Evolutionary conservation across 92 coral and sea anemone species (phyloP), one percentile per base, ranked within the genome.

Genomic region (Chrysogorgia sp.): DNA sequence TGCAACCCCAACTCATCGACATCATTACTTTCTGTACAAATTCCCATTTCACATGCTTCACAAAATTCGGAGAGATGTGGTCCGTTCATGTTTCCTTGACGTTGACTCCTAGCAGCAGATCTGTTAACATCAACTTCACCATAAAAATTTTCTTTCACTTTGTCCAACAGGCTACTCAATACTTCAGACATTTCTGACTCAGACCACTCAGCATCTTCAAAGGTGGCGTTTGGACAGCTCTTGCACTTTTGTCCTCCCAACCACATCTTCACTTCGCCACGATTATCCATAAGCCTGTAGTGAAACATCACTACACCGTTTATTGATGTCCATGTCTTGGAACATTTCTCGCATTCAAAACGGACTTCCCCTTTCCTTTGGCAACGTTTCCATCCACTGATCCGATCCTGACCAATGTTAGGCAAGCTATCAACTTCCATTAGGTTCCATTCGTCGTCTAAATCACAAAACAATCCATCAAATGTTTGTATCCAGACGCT

Each of bases 201-300:
- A 28, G 10, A 29, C 66, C 66, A 59, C 37, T 28, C 35, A 10
- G 66, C 35, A 28, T 6, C 37, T 29, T 59, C 35, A 59, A 23
- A 59, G 19, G 8, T 21, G 9, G 25, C 37, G 9, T 15, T 25
- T 34, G 66, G 29, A 59, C 66, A 59, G 4, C 37, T 59, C 66
- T 28, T 25, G 37, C 66, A 59, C 66, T 23, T 30, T 22, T 59
- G 66, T 34, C 66, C 35, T 15, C 25, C 29, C 66, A 59, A 29
- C 14, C 12, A 37, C 66, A 59, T 59, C 34, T 59, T 59, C 19
- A 59, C 66, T 59, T 59, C 66, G 34, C 66, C 37, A 59, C 22
- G 29, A 10, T 10, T 10, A 57, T 57, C 24, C 22, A 12, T 23
- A 9, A 25, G 66, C 17, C 17, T 59, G 37, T 28, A 59, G n/a